phyloP scores from a whole-genome alignment of 2,113 vertebrate genomes.

The Corythornis madagascariensis region DNA sequence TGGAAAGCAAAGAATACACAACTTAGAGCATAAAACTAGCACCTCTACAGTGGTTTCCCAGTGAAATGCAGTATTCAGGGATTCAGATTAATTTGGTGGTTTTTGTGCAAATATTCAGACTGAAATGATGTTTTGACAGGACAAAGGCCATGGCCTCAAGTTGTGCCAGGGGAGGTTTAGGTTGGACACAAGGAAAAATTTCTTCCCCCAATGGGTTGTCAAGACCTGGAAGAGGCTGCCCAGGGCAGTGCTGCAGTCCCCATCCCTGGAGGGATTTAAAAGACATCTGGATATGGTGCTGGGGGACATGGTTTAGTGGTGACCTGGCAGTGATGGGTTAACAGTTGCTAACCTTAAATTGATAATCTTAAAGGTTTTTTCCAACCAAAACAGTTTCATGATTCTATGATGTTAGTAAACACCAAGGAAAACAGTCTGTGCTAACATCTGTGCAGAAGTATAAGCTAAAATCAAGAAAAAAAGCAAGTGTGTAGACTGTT shows the following conservation, averaged over 20 bases:
- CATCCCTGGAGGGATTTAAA: background rate
- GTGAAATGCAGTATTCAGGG: background rate
- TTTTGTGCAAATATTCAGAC: background rate
- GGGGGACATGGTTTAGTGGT: background rate
- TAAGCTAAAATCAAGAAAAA: background rate
- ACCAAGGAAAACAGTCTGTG: background rate
- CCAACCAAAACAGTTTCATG: background rate
- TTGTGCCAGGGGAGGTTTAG: background rate
- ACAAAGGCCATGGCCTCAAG: background rate
- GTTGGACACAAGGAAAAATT: background rate
- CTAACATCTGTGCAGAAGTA: background rate
- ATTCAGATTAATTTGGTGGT: background rate
- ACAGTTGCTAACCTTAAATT: background rate
- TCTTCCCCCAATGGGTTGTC: background rate
- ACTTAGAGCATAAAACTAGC: background rate
- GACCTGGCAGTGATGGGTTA: background rate
- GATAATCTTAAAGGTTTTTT: background rate
- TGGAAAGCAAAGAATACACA: constrained; percentile 55
- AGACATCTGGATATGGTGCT: background rate
- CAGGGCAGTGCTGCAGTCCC: background rate
- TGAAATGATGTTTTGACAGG: background rate
- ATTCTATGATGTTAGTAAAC: background rate
- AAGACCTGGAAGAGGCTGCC: background rate
- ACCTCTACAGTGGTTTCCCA: background rate
- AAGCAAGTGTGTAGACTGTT: background rate